Conservation (phyloP, 2,113 vertebrate species). For the Fregata magnificens region DNA sequence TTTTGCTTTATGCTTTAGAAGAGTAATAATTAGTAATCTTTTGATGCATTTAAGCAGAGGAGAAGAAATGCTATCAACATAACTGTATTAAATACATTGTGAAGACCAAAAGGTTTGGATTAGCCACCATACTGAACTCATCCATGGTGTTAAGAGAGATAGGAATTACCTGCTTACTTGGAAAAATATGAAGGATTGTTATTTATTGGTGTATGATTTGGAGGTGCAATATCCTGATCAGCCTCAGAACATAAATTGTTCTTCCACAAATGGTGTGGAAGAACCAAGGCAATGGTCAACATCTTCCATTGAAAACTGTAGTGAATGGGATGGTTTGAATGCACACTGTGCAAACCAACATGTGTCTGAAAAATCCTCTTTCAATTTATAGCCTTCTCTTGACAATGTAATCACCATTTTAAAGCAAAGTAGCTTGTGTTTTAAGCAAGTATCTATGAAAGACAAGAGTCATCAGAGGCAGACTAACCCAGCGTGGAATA, state of each 20-base stretch:
- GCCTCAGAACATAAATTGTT: neutral
- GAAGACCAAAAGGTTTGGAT: neutral
- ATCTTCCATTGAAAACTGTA: neutral
- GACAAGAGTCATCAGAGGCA: neutral
- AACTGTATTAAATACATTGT: neutral
- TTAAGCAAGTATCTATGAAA: neutral
- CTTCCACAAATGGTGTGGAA: neutral
- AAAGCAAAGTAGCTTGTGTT: neutral
- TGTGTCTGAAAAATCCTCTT: neutral
- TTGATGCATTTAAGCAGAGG: neutral
- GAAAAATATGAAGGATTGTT: neutral
- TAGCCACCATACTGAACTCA: accelerated
- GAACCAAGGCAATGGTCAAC: neutral
- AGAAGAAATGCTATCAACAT: neutral
- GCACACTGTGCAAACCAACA: accelerated
- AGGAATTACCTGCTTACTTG: neutral
- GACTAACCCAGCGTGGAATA: neutral
- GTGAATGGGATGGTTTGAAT: neutral
- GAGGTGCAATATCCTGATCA: neutral
- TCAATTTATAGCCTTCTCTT: neutral
- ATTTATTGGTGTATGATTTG: neutral
- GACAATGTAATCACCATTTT: neutral
- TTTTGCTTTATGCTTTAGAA: neutral
- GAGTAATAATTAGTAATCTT: neutral
- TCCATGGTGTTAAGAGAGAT: neutral